Evolutionary conservation across 2,888 invertebrate genomes (phyloP), one percentile per base, ranked within the genome.

Genomic region (Ornithoptera priamus): DNA sequence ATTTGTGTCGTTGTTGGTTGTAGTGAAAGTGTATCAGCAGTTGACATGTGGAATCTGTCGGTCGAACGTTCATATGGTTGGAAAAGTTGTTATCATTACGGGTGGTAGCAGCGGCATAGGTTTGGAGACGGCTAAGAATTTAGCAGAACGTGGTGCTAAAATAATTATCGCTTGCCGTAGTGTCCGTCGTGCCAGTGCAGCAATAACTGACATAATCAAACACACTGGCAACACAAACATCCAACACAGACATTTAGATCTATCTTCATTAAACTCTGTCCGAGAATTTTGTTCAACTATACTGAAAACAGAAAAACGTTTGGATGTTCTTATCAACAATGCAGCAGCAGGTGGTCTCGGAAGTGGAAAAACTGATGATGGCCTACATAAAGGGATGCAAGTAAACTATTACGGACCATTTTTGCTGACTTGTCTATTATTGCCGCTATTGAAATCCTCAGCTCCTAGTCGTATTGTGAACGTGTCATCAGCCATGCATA

Each of bases 331-430:
- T 67, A 88, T 95, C 75, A 94, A 94, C 82, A 95, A 94, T 79
- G 94, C 94, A 6, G 94, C 94, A 17, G 87, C 92, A 17, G 90
- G 87, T 30, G 92, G 90, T 17, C 82, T 89, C 60, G 89, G 90
- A n/a, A 89, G 90, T 77, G 85, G 88, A 74, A 92, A 89, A 76
- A 95, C 95, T 7, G 90, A 93, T 76, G 95, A 96, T 78, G 95
- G 95, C 6, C 87, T 96, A 67, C 95, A 96, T 76, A 81, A 93
- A n/a, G 94, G 94, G 69, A 94, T 95, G 93, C 95, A 95, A 80
- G 93, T 95, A 65, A 96, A 96, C 83, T 94, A 95, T 83, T 95
- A 95, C 78, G 95, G 95, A 17, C 95, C 94, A 1, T 97, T 96
- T 81, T 87, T 97, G 68, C 88, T 97, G 67, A 96, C 96, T 1